Evolutionary conservation across 2,113 vertebrate genomes (phyloP), one percentile per base, ranked within the genome.

Genomic region (Ramphastos sulfuratus): DNA sequence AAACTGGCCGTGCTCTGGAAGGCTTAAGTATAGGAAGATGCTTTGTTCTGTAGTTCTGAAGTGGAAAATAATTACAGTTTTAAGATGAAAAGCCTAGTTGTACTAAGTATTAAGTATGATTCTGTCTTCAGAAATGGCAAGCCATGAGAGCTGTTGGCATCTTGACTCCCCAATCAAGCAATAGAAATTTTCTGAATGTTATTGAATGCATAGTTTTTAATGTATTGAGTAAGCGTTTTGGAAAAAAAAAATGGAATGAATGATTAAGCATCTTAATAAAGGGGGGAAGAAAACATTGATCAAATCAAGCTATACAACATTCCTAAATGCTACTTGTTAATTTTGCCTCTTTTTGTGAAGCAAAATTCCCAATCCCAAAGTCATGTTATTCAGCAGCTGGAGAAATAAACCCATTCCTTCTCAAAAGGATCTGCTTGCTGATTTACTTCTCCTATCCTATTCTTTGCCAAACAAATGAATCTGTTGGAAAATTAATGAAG

Each of bases 41-140:
- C 95, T 95, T 97, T 42, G 50, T 95, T 92, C 82, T 96, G 37
- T 95, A 67, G 64, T 85, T 96, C 59, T 94, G 82, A 97, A 97
- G 94, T 94, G 91, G 94, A 91, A 96, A 94, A 85, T 96, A 97
- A 94, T 97, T 97, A 94, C 80, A 80, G 80, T 90, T 30, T 30
- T 80, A 82, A 93, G 73, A 96, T 92, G 85, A 92, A 97, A 95
- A 95, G 92, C 86, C 85, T 95, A 81, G 79, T 94, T 96, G 84
- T 24, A 37, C 75, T 85, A 75, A 93, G 84, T 96, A 92, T 95
- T 96, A 96, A 96, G 89, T 92, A 84, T 54, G 69, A 94, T 71
- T 96, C 81, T 96, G 55, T 92, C 93, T 96, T 97, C 77, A 94
- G 74, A 95, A 65, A 85, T 95, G 52, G 73, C 69, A 24, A 6